Percentiles rank a stretch among this genome's conserved stretches.
Evolutionary conservation across 23 tunicate genomes (phyloP).

Genomic region (Trididemnum clinides): DNA sequence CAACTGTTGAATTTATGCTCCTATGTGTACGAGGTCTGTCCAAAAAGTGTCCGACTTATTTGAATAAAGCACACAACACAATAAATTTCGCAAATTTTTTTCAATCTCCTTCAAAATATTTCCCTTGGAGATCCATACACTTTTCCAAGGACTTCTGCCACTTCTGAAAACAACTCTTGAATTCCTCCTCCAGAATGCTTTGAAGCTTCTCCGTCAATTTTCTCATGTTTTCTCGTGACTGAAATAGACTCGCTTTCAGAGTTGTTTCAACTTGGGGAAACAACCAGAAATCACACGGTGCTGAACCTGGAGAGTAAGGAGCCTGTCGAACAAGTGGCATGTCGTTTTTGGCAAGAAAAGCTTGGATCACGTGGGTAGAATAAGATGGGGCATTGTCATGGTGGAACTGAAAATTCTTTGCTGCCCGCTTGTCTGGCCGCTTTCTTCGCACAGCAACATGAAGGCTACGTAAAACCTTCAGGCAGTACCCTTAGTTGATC

Average conservation of each 20-base stretch:
- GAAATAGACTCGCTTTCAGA: too few relatives aligned
- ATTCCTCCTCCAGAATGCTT: background rate
- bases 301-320: background rate
- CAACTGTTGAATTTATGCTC: too few relatives aligned
- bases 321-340: conserved; percentile 23
- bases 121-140: conserved; percentile 13
- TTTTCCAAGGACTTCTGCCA: conserved; percentile 31
- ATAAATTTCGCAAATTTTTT: conserved; percentile 18
- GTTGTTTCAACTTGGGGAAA: conserved; percentile 15
- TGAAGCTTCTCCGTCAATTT: background rate
- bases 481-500: conserved; percentile 6
- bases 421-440: conserved; percentile 30
- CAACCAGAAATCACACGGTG: conserved; percentile 30
- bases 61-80: conserved; percentile 27
- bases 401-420: conserved; percentile 26
- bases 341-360: conserved; percentile 21
- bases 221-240: too few relatives aligned
- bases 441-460: conserved; percentile 20
- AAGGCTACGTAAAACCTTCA: conserved; percentile 27
- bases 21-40: too few relatives aligned
- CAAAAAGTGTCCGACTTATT: conserved; percentile 27
- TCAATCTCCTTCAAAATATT: conserved; percentile 19
- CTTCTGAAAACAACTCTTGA: conserved; percentile 24
- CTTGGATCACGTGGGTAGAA: conserved; percentile 21
- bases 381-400: conserved; percentile 15